These are phyloP conservation scores for Cotesia congregata DNA, from an alignment of 2,888 invertebrate species.

Conservation along the genomic window DNA sequence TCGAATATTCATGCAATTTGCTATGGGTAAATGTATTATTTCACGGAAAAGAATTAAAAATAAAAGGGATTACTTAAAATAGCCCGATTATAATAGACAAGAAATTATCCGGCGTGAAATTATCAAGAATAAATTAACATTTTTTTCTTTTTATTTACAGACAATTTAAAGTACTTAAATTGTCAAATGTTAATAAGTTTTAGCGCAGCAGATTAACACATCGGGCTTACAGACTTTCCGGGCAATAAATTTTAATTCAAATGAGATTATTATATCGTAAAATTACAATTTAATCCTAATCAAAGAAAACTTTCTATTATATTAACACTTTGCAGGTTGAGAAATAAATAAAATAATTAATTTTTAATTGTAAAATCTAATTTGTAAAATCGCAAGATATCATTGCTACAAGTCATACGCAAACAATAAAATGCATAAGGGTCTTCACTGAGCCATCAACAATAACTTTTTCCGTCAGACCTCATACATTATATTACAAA, in stretches of 20 bases:
- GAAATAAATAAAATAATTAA: too few species aligned
- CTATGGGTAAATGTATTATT: too few species aligned
- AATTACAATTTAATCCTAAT: constrained; percentile 14
- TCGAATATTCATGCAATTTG: too few species aligned
- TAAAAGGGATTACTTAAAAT: too few species aligned
- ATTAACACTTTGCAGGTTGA: not conserved
- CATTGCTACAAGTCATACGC: too few species aligned
- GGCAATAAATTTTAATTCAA: constrained; percentile 23
- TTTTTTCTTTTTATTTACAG: not conserved
- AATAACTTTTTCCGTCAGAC: too few species aligned
- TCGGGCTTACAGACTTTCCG: constrained; percentile 11
- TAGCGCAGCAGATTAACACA: constrained; percentile 7
- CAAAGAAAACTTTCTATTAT: not conserved
- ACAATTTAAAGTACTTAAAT: not conserved
- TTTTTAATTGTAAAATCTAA: too few species aligned
- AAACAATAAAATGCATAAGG: too few species aligned
- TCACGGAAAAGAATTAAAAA: too few species aligned
- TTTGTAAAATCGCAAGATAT: too few species aligned
- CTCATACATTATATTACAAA: too few species aligned
- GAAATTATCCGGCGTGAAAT: not conserved
- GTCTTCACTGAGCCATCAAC: too few species aligned
- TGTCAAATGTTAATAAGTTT: constrained; percentile 25
- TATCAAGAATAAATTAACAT: not conserved
- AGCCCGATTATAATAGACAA: constrained; percentile 51
- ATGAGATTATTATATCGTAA: not conserved